A percentile compares a stretch with the other conserved stretches of the same genome.
These are phyloP conservation scores for silkworm (Bombyx mori) DNA, from an alignment of 1,140 invertebrate genomes.

Conservation along the genomic window ASM3026992v2 NC_085111.1:13999001-13999500, in stretches of 20 bases:
- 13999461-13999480: no score
- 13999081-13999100: slow-evolving; percentile 34
- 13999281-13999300: slow-evolving; percentile 23
- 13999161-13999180: slow-evolving; percentile 47
- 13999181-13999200: slow-evolving; percentile 51
- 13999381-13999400: slow-evolving; percentile 46
- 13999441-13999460: no score
- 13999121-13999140: slow-evolving; percentile 37
- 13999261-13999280: slow-evolving; percentile 37
- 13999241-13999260: slow-evolving; percentile 40
- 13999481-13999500: no score
- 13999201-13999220: slow-evolving; percentile 41
- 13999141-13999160: slow-evolving; percentile 37
- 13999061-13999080: slow-evolving; percentile 14
- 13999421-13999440: not conserved
- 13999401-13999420: slow-evolving; percentile 37
- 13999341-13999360: slow-evolving; percentile 39
- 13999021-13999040: slow-evolving; percentile 26
- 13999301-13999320: slow-evolving; percentile 61
- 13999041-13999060: slow-evolving; percentile 23
- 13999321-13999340: slow-evolving; percentile 50
- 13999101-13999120: slow-evolving; percentile 45
- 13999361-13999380: slow-evolving; percentile 39
- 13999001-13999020: slow-evolving; percentile 15
- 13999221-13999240: slow-evolving; percentile 42